A percentile compares a stretch with the other conserved stretches of the same genome.
Evolutionary conservation across 2,113 vertebrate genomes (phyloP).

Genomic region (Pionites leucogaster): DNA sequence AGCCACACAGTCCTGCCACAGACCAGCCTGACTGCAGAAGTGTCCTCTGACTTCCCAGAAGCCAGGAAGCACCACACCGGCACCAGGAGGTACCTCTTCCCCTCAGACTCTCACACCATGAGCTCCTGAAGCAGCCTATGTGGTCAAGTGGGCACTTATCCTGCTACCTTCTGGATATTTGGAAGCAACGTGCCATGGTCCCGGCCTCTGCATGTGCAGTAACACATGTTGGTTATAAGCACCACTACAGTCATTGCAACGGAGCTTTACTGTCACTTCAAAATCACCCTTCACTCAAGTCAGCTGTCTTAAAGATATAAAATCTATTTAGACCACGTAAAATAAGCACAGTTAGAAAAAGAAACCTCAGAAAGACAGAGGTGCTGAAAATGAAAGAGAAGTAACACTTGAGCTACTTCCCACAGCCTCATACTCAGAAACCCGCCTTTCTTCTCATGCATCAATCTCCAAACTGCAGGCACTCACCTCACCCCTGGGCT

Average conservation of each 20-base stretch:
- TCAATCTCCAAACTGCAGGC: background rate
- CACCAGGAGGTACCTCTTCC: background rate
- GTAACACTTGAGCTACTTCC: background rate
- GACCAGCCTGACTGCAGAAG: background rate
- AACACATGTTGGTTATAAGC: rapidly evolving
- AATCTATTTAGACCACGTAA: background rate
- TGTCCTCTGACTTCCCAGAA: too few species aligned
- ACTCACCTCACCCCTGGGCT: background rate
- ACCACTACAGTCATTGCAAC: background rate
- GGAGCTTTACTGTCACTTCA: background rate
- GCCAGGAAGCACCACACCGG: rapidly evolving
- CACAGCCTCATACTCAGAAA: background rate
- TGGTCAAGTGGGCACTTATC: too few species aligned
- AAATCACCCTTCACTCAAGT: background rate
- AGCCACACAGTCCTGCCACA: background rate
- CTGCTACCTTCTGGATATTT: background rate
- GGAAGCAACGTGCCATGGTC: background rate
- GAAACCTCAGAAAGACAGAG: background rate
- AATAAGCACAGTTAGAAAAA: background rate
- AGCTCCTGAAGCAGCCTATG: background rate
- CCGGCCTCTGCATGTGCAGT: background rate
- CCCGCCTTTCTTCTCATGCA: background rate
- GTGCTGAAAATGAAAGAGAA: background rate
- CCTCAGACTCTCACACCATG: background rate
- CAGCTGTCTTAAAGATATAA: background rate